These are phyloP conservation scores for Cheilosia soror DNA, from an alignment of 2,888 invertebrate genomes.

Conservation along the genomic window DNA sequence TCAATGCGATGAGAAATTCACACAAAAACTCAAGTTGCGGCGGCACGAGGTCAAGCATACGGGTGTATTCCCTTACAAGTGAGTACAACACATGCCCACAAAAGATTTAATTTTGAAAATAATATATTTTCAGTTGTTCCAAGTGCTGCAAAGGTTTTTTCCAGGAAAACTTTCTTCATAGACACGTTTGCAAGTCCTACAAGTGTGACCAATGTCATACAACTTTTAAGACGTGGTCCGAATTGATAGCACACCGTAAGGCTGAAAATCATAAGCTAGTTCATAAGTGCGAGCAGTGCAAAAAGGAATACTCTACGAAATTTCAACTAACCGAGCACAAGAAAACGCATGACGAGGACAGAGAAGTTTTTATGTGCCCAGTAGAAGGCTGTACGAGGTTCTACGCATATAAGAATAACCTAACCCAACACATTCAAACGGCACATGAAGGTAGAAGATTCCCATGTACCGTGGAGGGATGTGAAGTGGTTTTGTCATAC, in stretches of 20 bases:
- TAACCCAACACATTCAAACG: slow-evolving; percentile 85
- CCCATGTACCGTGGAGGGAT: slow-evolving; percentile 82
- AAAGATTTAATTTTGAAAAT: not conserved
- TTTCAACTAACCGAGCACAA: slow-evolving; percentile 76
- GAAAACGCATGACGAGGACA: slow-evolving; percentile 77
- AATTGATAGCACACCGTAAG: slow-evolving; percentile 84
- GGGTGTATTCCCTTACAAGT: slow-evolving; percentile 81
- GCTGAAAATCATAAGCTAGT: slow-evolving; percentile 66
- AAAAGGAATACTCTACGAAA: slow-evolving; percentile 77
- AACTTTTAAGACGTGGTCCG: slow-evolving; percentile 84
- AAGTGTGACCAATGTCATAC: slow-evolving; percentile 84
- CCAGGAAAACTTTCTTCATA: slow-evolving; percentile 84
- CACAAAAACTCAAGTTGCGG: slow-evolving; percentile 85
- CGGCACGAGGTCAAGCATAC: slow-evolving; percentile 86
- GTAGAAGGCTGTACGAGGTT: slow-evolving; percentile 82
- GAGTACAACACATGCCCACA: slow-evolving; percentile 17
- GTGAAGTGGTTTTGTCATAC: slow-evolving; percentile 63
- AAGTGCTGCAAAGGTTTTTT: slow-evolving; percentile 85
- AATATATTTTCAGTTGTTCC: slow-evolving; percentile 84
- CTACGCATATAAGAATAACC: slow-evolving; percentile 85
- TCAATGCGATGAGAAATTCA: slow-evolving; percentile 85
- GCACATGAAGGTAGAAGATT: slow-evolving; percentile 85
- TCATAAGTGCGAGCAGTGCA: slow-evolving; percentile 79
- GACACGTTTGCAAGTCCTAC: slow-evolving; percentile 83
- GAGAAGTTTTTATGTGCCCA: slow-evolving; percentile 79